Evolutionary conservation across 2,888 invertebrate species (phyloP), one percentile per base, ranked within the genome.

Genomic region (Eugnorisma glareosa): DNA sequence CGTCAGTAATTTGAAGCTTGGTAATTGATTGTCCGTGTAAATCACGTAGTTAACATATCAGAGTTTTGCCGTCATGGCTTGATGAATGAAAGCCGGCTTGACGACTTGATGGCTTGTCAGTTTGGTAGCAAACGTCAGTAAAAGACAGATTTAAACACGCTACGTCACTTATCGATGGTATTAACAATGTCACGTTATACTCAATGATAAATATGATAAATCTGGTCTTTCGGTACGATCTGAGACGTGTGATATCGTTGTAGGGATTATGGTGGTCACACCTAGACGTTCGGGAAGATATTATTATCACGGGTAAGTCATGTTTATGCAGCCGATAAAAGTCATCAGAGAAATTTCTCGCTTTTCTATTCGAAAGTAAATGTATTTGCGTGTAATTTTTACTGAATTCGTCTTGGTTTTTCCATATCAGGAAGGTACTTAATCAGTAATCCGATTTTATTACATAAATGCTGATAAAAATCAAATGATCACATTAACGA

Each of bases 201-300:
- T 87, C 81, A 67, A 67, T 84, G 93, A 94, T 93, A 94, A 92
- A 85, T 90, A 82, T 93, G 94, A 94, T 92, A 94, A 94, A 95
- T 95, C 94, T 91, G 93, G 92, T 90, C 90, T 90, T 92, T 91
- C 95, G 94, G 94, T 87, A 77, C 89, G 91, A 93, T 95, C 92
- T 90, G 81, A 94, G 81, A 88, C 83, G 79, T 82, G 51, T 85
- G 87, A 83, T 90, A 91, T 90, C 87, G 51, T 57, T 64, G 57
- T 28, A 57, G 71, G 89, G 92, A 92, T 94, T 92, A 93, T 67
- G 45, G 79, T 87, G 84, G 86, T 89, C 91, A 87, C 90, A 87
- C 90, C 91, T 88, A 54, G 48, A 75, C 45, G 73, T 81, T 86
- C 83, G 68, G 80, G 82, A 81, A 78, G 74, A 76, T 84, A 84